Evolutionary conservation across 2,797 vertebrate genomes (phyloP).

Genomic region (Halcyon badia): DNA sequence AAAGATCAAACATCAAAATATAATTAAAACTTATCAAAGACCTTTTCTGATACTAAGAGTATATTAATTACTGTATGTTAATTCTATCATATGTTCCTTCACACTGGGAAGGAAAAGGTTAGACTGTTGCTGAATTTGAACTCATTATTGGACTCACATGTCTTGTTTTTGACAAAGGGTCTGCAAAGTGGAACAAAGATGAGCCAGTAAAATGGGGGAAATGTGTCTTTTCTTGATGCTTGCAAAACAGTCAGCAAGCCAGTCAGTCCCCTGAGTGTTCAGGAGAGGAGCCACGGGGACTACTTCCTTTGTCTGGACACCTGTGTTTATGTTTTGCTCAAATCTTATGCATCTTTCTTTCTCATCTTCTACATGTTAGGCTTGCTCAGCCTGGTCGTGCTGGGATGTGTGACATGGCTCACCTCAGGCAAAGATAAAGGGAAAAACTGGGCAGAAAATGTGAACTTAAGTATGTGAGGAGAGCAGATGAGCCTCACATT

Average conservation of each 20-base stretch:
- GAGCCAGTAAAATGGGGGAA: neutral
- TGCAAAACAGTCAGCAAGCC: neutral
- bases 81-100: neutral
- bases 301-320: neutral
- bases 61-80: slow-evolving; percentile 24
- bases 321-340: neutral
- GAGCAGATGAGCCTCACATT: rapidly evolving
- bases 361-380: neutral
- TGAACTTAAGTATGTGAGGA: neutral
- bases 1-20: neutral
- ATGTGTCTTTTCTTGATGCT: neutral
- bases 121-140: neutral
- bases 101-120: neutral
- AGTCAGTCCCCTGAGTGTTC: neutral
- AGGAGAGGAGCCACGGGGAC: neutral
- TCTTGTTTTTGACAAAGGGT: neutral
- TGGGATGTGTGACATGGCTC: neutral
- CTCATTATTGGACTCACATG: neutral
- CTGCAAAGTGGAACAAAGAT: neutral
- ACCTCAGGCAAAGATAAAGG: neutral
- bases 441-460: neutral
- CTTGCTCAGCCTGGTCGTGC: neutral
- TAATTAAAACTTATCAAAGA: slow-evolving; percentile 18
- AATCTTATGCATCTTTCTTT: neutral
- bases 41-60: slow-evolving; percentile 14